phyloP scores from a whole-genome alignment of 2,113 vertebrate species.

The Nesoenas mayeri region DNA sequence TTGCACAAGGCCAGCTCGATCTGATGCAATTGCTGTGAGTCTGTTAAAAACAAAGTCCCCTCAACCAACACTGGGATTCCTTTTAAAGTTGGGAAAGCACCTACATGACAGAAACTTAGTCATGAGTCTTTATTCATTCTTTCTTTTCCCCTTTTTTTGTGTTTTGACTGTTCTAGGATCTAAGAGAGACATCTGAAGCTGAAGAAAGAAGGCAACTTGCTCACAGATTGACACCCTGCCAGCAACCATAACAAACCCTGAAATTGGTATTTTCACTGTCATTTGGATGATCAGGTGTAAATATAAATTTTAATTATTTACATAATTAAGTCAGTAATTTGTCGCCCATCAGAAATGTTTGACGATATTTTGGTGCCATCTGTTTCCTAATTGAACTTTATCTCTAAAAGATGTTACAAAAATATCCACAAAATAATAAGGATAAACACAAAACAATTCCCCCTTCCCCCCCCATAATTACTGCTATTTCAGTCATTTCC shows the following conservation, averaged over 20 bases:
- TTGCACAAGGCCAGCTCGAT: not conserved
- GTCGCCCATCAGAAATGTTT: slow-evolving; percentile 75
- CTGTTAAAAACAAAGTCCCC: not conserved
- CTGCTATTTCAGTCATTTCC: not conserved
- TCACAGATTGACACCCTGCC: slow-evolving; percentile 49
- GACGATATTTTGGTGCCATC: slow-evolving; percentile 75
- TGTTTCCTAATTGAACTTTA: slow-evolving; percentile 80
- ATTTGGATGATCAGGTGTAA: slow-evolving; percentile 78
- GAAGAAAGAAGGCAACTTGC: not conserved
- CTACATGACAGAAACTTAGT: not conserved
- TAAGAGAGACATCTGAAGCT: not conserved
- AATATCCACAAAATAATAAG: slow-evolving; percentile 68
- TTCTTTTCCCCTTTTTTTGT: not conserved
- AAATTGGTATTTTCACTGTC: slow-evolving; percentile 74
- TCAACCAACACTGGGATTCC: not conserved
- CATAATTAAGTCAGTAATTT: slow-evolving; percentile 79
- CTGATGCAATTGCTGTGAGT: not conserved
- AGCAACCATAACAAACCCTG: slow-evolving; percentile 58
- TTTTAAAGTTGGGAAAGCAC: not conserved
- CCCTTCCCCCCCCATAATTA: not conserved
- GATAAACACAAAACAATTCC: slow-evolving; percentile 40
- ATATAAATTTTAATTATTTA: slow-evolving; percentile 82
- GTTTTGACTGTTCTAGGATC: not conserved
- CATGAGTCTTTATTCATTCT: not conserved
- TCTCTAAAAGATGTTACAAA: slow-evolving; percentile 76